A percentile compares a stretch with the other conserved stretches of the same genome.
phyloP scores from a whole-genome alignment of 2,113 vertebrate species.

The Rousettus leschenaultii region DNA sequence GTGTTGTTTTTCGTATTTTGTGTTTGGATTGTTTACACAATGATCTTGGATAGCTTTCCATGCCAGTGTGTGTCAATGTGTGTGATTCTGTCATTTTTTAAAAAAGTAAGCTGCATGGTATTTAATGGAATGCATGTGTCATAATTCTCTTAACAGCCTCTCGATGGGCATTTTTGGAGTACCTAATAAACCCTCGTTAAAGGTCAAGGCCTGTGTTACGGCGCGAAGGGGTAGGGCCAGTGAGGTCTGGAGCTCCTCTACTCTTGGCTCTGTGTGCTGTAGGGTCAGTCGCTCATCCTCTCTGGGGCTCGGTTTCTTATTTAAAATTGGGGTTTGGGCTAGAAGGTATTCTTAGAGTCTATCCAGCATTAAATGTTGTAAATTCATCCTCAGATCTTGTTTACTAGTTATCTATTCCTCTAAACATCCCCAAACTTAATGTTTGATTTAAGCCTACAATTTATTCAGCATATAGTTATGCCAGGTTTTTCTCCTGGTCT shows the following conservation, averaged over 20 bases:
- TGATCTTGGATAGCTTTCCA: not conserved
- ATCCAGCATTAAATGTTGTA: not conserved
- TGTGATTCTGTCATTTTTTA: not conserved
- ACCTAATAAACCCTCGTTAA: not conserved
- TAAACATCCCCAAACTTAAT: not conserved
- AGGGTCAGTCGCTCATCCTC: not conserved
- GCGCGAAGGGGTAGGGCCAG: not conserved
- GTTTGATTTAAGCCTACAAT: not conserved
- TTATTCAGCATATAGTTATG: not conserved
- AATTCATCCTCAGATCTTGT: not conserved
- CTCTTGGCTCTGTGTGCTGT: not conserved
- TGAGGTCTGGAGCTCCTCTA: not conserved
- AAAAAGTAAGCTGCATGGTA: not conserved
- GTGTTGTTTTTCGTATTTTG: not conserved
- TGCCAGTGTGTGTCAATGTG: not conserved
- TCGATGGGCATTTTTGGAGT: not conserved
- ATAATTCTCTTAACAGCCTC: not conserved
- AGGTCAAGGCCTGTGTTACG: not conserved
- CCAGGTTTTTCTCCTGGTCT: not conserved
- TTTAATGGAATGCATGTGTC: not conserved
- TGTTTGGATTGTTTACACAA: not conserved
- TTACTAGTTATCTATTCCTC: not conserved
- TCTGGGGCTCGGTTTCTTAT: not conserved
- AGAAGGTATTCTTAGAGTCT: not conserved
- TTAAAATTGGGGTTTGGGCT: not conserved